Conservation (phyloP, 2,888 invertebrate species). For the Rhagonycha lutea region DNA sequence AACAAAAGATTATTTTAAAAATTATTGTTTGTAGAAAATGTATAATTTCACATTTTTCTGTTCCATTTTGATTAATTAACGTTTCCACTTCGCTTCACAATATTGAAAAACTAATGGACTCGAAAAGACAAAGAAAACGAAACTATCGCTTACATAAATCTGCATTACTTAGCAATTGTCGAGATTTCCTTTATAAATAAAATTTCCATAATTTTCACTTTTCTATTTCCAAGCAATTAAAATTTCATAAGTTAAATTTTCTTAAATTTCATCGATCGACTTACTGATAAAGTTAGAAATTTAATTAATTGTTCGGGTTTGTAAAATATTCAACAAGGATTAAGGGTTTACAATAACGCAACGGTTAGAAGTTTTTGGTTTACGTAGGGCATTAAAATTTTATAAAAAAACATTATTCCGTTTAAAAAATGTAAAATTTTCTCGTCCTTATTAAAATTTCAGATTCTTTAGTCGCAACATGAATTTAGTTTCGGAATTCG, state of each 20-base stretch:
- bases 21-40: background rate
- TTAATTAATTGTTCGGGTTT: background rate
- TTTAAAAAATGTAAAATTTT: background rate
- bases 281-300: background rate
- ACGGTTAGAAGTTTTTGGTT: background rate
- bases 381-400: background rate
- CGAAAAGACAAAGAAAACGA: background rate
- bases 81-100: background rate
- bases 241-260: background rate
- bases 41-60: background rate
- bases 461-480: background rate
- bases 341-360: background rate
- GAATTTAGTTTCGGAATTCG: background rate
- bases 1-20: background rate
- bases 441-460: background rate
- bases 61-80: background rate
- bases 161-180: background rate
- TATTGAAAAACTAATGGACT: background rate
- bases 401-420: background rate
- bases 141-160: background rate
- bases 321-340: conserved; percentile 1
- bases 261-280: background rate
- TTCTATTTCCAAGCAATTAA: background rate
- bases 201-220: background rate
- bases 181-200: background rate